Conservation (phyloP, 2,113 vertebrate genomes). For the Crotalus horridus region DNA sequence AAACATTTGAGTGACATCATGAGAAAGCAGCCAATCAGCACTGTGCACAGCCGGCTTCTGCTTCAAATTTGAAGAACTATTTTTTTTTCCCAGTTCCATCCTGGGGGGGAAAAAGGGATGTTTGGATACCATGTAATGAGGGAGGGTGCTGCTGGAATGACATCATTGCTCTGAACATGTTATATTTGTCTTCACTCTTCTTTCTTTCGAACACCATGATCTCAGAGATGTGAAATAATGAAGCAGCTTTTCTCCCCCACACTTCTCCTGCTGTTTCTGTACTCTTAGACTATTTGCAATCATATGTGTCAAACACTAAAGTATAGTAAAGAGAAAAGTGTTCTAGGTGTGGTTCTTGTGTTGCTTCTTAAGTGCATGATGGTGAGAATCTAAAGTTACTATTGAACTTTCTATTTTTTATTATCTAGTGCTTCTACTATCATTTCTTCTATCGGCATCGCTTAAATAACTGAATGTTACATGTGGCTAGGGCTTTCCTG, state of each 20-base stretch:
- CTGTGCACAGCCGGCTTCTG: neutral
- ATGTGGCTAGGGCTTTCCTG: constrained; percentile 83
- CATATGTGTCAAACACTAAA: constrained; percentile 85
- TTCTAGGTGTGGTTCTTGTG: constrained; percentile 86
- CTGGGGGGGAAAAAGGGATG: neutral
- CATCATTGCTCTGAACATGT: neutral
- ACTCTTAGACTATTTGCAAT: constrained; percentile 78
- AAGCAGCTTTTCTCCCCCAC: constrained; percentile 65
- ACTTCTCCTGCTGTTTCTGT: constrained; percentile 69
- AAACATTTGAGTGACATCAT: neutral
- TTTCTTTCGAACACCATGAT: constrained; percentile 73
- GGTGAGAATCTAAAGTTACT: constrained; percentile 84
- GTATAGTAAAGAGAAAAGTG: constrained; percentile 82
- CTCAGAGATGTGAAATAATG: constrained; percentile 73
- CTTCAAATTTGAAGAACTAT: neutral
- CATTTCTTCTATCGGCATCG: constrained; percentile 78
- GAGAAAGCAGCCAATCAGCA: neutral
- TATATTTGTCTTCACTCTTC: constrained; percentile 35
- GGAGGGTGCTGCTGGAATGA: neutral
- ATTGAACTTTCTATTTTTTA: constrained; percentile 72
- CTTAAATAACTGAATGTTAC: constrained; percentile 82
- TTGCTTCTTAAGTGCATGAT: constrained; percentile 98
- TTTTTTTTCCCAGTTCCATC: neutral
- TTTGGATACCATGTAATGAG: neutral
- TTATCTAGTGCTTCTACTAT: constrained; percentile 72